Base-by-base conservation (phyloP, 2,797 vertebrate species). In the Harpagifer antarcticus region DNA sequence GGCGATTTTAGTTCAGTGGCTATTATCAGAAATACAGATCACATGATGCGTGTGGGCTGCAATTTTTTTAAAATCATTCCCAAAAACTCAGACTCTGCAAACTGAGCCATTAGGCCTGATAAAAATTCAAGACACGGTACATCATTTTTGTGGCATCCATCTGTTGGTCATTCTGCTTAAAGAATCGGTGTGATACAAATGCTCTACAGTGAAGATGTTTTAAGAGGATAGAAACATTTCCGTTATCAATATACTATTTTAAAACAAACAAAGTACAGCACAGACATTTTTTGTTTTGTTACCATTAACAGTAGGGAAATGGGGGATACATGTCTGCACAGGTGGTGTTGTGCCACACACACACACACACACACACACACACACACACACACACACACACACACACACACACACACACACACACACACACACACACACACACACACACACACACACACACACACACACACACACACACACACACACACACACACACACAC, bases 261-360 rank as follows among this genome's bases (percentile, higher is more conserved):
- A 37, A 37, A 37, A 37, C 8, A 37, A 37, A 37, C 33, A 37
- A 37, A 37, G 33, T 37, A 9, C 33, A 9, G 33, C 8, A 0
- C 33, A 37, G 33, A 37, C 4, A 27, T 27, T 27, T 33, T 1
- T 58, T 16, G 27, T 49, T 44, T 61, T 69, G 64, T 62, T 59
- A 66, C 15, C 66, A 33, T 49, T 55, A 61, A 68, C 31, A 56
- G 44, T 78, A 44, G 17, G 53, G 17, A 56, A 74, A 77, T 37
- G 3, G 48, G 58, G 49, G 23, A 48, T 42, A 65, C 50, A 56
- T 72, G 77, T 79, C 58, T 74, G 45, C 52, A 79, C 79, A 84
- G 78, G 73, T 83, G 70, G 62, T 79, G 69, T 43, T 66, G 17
- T 58, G 58, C 17, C 31, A 9, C 50, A 44, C 1, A 37, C 33